Base-by-base conservation (phyloP, 2,888 invertebrate genomes). In the Augiades crinisus region DNA sequence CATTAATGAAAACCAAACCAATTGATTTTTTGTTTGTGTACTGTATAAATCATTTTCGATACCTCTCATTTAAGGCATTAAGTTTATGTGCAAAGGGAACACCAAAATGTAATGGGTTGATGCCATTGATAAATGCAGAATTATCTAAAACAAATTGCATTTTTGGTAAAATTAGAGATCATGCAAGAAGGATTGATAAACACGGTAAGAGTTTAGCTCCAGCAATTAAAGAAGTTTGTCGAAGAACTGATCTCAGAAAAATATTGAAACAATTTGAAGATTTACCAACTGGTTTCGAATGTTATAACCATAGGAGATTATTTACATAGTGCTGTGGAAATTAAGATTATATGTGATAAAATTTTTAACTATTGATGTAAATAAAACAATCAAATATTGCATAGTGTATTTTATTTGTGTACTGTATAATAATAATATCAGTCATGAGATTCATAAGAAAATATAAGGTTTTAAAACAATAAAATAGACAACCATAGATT, bases 11-110 rank as follows among this genome's bases (percentile, higher is more conserved):
- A 38, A 78, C 76, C 60, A 83, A 76, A 47, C 75, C 80, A 0
- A 52, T 45, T 4, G 68, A 75, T 59, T 60, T 67, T 21, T 41
- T 65, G 31, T 88, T 90, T 69, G 54, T 78, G 22, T 86, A 80
- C 60, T 90, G 90, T 60, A 79, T 84, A 31, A 90, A 90, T 63
- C 90, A 90, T 71, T 81, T 89, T 47, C 68, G 81, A 37, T 81
- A 85, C 68, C 56, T 90, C 12, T 79, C 89, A 10, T 89, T 80
- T 71, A 74, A 81, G 61, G 83, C 88, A 7, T 60, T 90, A 36
- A 67, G 70, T 57, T 66, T 89, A 46, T 88, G 83, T 68, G 81
- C 83, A 1, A 78, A 72, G 57, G 59, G 65, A 4, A 85, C 88
- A 10, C 69, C 78, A 4, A 85, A 79, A 66, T 90, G 90, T 62